phyloP scores from a whole-genome alignment of 1,140 invertebrate species.

The Lepidurus apus region DNA sequence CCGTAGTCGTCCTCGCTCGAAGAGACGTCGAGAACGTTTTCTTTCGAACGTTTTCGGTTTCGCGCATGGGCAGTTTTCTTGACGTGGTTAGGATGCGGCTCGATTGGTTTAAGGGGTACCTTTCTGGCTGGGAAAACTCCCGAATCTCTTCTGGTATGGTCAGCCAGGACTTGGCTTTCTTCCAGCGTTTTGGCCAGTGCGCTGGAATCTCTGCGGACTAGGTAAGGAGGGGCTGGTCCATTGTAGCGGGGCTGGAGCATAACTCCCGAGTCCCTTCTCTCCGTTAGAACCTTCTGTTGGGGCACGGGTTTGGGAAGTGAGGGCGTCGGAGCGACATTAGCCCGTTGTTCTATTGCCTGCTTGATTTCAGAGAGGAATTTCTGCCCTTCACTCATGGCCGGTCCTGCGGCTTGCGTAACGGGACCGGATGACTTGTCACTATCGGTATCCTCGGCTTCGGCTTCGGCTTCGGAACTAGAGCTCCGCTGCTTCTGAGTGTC shows the following conservation, averaged over 20 bases:
- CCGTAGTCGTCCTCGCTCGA: constrained; percentile 32
- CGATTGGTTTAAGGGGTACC: background rate
- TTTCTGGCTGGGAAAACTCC: background rate
- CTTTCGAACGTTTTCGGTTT: background rate
- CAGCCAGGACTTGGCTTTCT: background rate
- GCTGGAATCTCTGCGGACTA: background rate
- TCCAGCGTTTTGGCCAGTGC: background rate
- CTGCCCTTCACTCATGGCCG: background rate
- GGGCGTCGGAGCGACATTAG: background rate
- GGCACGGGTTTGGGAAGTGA: background rate
- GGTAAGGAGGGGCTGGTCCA: background rate
- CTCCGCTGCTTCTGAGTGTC: constrained; percentile 39
- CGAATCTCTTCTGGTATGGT: background rate
- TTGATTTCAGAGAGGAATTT: constrained; percentile 1
- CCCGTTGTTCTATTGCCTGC: background rate
- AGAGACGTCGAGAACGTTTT: background rate
- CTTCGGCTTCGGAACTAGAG: constrained; percentile 45
- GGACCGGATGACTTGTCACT: constrained; percentile 38
- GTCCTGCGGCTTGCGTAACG: constrained; percentile 43
- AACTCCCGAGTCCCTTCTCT: constrained; percentile 23
- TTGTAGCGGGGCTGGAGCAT: background rate
- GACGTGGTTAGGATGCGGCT: background rate
- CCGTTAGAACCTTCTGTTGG: background rate
- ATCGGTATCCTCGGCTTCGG: constrained; percentile 42
- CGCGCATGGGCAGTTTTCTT: background rate